Percentiles rank a stretch among this genome's conserved stretches.
phyloP scores from a whole-genome alignment of 2,888 invertebrate genomes.

The Meloe dianella region DNA sequence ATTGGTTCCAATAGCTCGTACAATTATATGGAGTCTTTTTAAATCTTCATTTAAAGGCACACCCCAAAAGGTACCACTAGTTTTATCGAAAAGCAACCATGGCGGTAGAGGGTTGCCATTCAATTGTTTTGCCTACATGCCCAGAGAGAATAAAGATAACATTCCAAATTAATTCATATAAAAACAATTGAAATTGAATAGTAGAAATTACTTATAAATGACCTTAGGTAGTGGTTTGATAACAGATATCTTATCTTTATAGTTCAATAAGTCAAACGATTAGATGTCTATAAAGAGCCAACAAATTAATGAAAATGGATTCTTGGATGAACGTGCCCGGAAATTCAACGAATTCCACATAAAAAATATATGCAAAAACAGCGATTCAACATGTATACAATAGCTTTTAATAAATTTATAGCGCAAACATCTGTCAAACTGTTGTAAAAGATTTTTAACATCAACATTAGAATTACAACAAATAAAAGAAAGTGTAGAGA shows the following conservation, averaged over 20 bases:
- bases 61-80: constrained; percentile 74
- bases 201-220: not conserved
- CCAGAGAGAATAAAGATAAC: not conserved
- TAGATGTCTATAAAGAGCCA: not conserved
- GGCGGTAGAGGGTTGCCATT: constrained; percentile 62
- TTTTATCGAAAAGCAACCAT: constrained; percentile 76
- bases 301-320: not conserved
- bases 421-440: not conserved
- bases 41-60: constrained; percentile 73
- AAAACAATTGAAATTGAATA: not conserved
- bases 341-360: not conserved
- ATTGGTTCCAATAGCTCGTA: constrained; percentile 62
- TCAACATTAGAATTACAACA: not conserved
- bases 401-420: constrained; percentile 5
- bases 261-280: constrained; percentile 9
- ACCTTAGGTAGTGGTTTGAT: constrained; percentile 1
- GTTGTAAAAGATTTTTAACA: not conserved
- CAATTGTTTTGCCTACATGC: constrained; percentile 57
- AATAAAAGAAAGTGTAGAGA: constrained; percentile 3
- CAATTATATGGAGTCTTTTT: constrained; percentile 70
- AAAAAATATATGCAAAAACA: not conserved
- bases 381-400: not conserved
- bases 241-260: not conserved
- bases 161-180: not conserved
- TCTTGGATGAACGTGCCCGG: not conserved